phyloP scores from a whole-genome alignment of 2,797 vertebrate genomes.

The Enteromius afrohamiltoni region DNA sequence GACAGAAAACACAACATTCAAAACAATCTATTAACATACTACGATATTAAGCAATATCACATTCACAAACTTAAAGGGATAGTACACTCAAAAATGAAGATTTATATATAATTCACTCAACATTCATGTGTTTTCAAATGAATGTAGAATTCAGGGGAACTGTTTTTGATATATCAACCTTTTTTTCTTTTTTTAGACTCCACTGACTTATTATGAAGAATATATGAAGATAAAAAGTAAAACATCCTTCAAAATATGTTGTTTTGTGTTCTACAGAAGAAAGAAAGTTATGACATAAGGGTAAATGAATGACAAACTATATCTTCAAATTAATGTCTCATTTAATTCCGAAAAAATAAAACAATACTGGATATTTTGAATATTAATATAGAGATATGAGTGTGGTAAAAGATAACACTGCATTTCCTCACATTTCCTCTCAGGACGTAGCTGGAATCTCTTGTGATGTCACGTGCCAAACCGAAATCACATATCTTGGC shows the following conservation, averaged over 20 bases:
- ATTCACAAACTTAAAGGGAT: background rate
- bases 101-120: background rate
- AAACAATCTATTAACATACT: background rate
- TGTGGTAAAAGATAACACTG: background rate
- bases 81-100: background rate
- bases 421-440: constrained; percentile 90
- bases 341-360: background rate
- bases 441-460: constrained; percentile 94
- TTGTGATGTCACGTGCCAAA: constrained; percentile 94
- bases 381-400: background rate
- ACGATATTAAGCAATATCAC: background rate
- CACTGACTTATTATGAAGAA: background rate
- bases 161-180: background rate
- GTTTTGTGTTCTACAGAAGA: background rate
- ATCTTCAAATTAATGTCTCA: background rate
- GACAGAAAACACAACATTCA: constrained; percentile 16
- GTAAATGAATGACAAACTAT: background rate
- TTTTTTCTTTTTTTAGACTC: background rate
- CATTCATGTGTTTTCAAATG: background rate
- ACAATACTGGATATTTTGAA: background rate
- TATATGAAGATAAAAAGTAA: background rate
- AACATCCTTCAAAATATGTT: background rate
- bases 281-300: background rate
- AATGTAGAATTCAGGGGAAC: background rate
- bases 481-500: constrained; percentile 99